phyloP scores from a whole-genome alignment of 2,888 invertebrate genomes.

The Hirtodrosophila histrioides region DNA sequence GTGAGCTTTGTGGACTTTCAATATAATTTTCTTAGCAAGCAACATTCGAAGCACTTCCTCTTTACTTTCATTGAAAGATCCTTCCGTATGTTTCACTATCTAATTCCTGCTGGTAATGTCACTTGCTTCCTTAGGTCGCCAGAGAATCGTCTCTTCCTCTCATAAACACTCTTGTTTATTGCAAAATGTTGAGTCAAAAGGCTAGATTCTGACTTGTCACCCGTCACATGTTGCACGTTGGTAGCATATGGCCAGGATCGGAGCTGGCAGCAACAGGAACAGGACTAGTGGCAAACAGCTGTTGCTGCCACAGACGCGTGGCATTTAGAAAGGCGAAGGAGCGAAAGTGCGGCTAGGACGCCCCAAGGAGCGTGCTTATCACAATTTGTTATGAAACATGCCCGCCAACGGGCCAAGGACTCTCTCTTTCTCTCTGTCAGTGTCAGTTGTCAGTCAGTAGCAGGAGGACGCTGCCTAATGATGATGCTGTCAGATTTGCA shows the following conservation, averaged over 20 bases:
- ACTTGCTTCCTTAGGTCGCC: conserved; percentile 10
- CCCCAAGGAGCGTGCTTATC: conserved; percentile 76
- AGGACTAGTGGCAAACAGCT: conserved; percentile 50
- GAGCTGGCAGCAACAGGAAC: conserved; percentile 8
- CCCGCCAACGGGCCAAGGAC: background rate
- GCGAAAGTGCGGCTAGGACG: conserved; percentile 64
- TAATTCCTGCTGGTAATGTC: background rate
- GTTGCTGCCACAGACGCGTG: conserved; percentile 57
- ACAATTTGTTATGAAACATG: conserved; percentile 62
- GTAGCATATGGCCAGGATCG: conserved; percentile 47
- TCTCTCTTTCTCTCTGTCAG: conserved; percentile 8
- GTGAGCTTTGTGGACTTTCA: no score
- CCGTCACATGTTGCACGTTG: conserved; percentile 58
- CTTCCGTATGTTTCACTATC: background rate
- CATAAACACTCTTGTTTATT: conserved; percentile 72
- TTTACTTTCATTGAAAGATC: no score
- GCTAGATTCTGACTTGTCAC: conserved; percentile 57
- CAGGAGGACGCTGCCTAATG: conserved; percentile 53
- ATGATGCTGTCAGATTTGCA: conserved; percentile 77
- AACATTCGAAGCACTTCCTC: no score
- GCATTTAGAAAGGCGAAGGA: conserved; percentile 36
- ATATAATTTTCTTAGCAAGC: no score
- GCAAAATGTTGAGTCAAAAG: conserved; percentile 59
- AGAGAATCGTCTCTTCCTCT: conserved; percentile 22
- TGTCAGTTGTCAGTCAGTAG: conserved; percentile 77